phyloP scores from a whole-genome alignment of 2,888 invertebrate genomes.

The Carcina quercana region DNA sequence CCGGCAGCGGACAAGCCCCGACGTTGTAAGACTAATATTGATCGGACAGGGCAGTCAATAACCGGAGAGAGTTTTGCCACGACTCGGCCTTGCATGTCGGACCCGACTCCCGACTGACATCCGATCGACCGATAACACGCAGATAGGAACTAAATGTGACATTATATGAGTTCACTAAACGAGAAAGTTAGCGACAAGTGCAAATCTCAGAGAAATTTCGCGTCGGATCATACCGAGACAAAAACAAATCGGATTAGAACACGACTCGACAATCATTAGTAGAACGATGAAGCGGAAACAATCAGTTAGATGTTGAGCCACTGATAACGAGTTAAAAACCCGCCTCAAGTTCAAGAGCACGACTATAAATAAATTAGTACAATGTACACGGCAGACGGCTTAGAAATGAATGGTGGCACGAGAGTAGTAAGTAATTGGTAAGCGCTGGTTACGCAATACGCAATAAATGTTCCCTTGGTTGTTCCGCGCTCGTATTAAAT shows the following conservation, averaged over 20 bases:
- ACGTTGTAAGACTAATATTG: constrained; percentile 42
- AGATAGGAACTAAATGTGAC: constrained; percentile 36
- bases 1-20: constrained; percentile 22
- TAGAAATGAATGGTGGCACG: constrained; percentile 37
- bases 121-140: constrained; percentile 47
- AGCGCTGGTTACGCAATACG: constrained; percentile 37
- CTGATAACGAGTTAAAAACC: constrained; percentile 31
- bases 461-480: constrained; percentile 39
- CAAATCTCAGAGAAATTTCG: constrained; percentile 44
- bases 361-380: constrained; percentile 36
- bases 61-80: constrained; percentile 43
- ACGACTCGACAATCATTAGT: constrained; percentile 17
- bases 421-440: constrained; percentile 39
- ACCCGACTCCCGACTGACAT: constrained; percentile 30
- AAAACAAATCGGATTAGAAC: constrained; percentile 13
- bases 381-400: constrained; percentile 33
- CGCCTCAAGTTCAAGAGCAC: constrained; percentile 55
- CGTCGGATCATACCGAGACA: constrained; percentile 22
- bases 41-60: constrained; percentile 42
- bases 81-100: constrained; percentile 28
- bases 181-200: constrained; percentile 59
- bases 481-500: constrained; percentile 38
- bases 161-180: constrained; percentile 38
- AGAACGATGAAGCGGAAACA: constrained; percentile 34
- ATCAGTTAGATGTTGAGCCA: constrained; percentile 31